phyloP scores from a whole-genome alignment of 2,113 vertebrate species.

The Elachura formosa region DNA sequence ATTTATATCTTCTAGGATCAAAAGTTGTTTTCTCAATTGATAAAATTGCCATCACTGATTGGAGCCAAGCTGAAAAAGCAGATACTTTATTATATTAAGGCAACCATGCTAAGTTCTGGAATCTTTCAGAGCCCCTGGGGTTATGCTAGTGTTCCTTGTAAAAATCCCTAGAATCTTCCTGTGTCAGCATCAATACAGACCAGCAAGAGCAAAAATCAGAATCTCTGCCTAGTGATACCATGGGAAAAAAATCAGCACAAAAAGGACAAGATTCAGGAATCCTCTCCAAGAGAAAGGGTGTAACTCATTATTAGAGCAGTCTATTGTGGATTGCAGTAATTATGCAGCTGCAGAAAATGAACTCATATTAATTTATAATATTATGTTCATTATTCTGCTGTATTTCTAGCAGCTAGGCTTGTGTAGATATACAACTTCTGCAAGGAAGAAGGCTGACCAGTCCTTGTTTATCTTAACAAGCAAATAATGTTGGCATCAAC shows the following conservation, averaged over 20 bases:
- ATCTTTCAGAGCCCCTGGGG: not conserved
- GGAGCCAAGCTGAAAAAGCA: not conserved
- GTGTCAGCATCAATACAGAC: not conserved
- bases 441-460: constrained; percentile 7
- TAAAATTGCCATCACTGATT: not conserved
- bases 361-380: constrained; percentile 53
- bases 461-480: constrained; percentile 21
- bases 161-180: constrained; percentile 10
- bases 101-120: not conserved
- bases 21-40: not conserved
- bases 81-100: not conserved
- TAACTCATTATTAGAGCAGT: constrained; percentile 50
- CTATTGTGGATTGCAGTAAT: constrained; percentile 63
- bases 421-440: not conserved
- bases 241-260: constrained; percentile 64
- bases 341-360: constrained; percentile 60
- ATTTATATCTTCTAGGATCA: not conserved
- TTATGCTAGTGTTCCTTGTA: not conserved
- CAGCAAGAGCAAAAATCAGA: constrained; percentile 30
- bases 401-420: constrained; percentile 22
- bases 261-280: constrained; percentile 50
- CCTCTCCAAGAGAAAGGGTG: constrained; percentile 42
- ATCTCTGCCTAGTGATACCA: constrained; percentile 38
- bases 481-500: constrained; percentile 35
- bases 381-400: constrained; percentile 38